Base-by-base conservation (phyloP, 2,888 invertebrate species). In the Rosalia funebris region DNA sequence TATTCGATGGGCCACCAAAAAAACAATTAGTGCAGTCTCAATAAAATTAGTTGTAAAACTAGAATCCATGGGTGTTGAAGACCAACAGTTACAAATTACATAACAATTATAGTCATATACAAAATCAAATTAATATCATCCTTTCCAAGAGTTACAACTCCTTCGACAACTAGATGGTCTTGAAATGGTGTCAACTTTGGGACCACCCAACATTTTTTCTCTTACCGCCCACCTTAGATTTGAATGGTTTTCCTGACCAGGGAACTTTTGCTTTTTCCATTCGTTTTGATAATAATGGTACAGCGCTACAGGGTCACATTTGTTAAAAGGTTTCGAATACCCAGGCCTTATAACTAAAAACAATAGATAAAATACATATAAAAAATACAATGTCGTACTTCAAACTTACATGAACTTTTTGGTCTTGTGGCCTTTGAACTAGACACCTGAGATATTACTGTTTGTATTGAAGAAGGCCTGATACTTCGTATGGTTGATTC, bases 231-330 rank as follows among this genome's bases (percentile, higher is more conserved):
- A 91, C 62, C 92, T 84, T 15, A 91, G 75, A 25, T 88, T 87
- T 0, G 85, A 78, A 81, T 89, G 89, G 57, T 85, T 81, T 69
- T 88, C 87, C 77, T 91, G 90, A 5, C 92, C 92, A 0, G 92
- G 92, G 19, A 92, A 85, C 72, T 90, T 89, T 63, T 89, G 87
- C 72, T 88, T 87, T 15, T 87, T 86, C 93, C 93, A 93, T 70
- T 89, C 83, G 25, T 85, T 83, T 69, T 89, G 88, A 75, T 93
- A 93, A 70, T 90, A 87, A 68, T 92, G 91, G 74, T 92, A 93
- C 12, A 92, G 80, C 12, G 88, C 84, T 0, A 93, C 92, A 12
- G 93, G 92, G 77, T 92, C 92, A 77, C 84, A 66, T 84, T 78
- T 86, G 42, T 66, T 73, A 44, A 71, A 31, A n/a, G 65, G 37